Evolutionary conservation across 2,797 vertebrate species (phyloP).

Genomic region (Petrocephalus sullivani): DNA sequence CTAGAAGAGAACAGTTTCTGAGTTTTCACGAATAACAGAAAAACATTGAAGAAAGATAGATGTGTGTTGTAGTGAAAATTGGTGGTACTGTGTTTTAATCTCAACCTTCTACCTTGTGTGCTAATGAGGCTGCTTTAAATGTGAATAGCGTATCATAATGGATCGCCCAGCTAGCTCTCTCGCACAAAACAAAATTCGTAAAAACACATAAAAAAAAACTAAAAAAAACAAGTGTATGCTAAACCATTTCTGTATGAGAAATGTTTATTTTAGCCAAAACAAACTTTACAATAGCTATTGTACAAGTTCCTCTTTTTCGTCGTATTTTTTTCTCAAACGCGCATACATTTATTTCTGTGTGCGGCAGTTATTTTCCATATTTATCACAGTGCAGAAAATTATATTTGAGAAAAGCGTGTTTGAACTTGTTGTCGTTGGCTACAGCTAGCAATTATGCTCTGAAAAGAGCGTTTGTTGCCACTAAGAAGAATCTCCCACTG

Average conservation of each 20-base stretch:
- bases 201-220: background rate
- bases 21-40: background rate
- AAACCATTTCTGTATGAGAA: background rate
- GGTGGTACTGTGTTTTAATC: background rate
- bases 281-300: background rate
- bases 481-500: background rate
- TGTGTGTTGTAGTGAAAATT: background rate
- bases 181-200: background rate
- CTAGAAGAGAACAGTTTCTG: background rate
- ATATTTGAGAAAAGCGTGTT: background rate
- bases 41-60: background rate
- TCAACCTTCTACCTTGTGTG: background rate
- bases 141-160: background rate
- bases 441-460: background rate
- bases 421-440: background rate
- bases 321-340: background rate
- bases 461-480: background rate
- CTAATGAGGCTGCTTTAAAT: background rate
- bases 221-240: background rate
- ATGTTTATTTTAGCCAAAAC: background rate
- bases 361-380: conserved; percentile 8
- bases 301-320: background rate
- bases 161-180: background rate
- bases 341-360: background rate
- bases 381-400: conserved; percentile 1